phyloP scores from a whole-genome alignment of 2,888 invertebrate species.

The Pogonocherus hispidulus region DNA sequence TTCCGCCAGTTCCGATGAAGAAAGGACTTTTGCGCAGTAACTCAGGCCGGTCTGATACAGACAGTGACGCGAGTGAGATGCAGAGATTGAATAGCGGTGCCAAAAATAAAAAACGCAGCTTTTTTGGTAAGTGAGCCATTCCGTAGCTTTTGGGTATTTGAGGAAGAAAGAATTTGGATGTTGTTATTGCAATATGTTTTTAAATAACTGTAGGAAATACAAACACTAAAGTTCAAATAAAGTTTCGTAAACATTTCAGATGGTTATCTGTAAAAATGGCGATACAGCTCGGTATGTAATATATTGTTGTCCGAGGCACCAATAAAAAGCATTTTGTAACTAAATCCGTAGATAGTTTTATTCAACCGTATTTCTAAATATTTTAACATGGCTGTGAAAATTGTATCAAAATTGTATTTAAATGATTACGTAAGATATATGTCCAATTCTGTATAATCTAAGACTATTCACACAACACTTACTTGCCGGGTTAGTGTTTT shows the following conservation, averaged over 20 bases:
- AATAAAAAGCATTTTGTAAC: too few relatives aligned
- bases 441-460: too few relatives aligned
- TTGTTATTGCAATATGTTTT: background rate
- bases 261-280: background rate
- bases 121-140: slow-evolving; percentile 60
- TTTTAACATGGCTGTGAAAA: slow-evolving; percentile 21
- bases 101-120: slow-evolving; percentile 59
- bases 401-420: background rate
- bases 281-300: too few relatives aligned
- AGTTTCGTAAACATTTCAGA: background rate
- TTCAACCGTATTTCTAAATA: too few relatives aligned
- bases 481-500: too few relatives aligned
- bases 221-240: too few relatives aligned
- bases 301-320: too few relatives aligned
- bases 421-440: too few relatives aligned
- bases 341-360: too few relatives aligned
- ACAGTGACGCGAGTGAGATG: slow-evolving; percentile 81
- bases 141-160: slow-evolving; percentile 48
- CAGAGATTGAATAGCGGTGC: slow-evolving; percentile 72
- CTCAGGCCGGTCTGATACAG: slow-evolving; percentile 72
- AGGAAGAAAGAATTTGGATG: slow-evolving; percentile 48
- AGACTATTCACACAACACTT: too few relatives aligned
- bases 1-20: slow-evolving; percentile 66
- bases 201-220: background rate
- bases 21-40: slow-evolving; percentile 35